Evolutionary conservation across 2,113 vertebrate genomes (phyloP).

Genomic region (Oncorhynchus keta): DNA sequence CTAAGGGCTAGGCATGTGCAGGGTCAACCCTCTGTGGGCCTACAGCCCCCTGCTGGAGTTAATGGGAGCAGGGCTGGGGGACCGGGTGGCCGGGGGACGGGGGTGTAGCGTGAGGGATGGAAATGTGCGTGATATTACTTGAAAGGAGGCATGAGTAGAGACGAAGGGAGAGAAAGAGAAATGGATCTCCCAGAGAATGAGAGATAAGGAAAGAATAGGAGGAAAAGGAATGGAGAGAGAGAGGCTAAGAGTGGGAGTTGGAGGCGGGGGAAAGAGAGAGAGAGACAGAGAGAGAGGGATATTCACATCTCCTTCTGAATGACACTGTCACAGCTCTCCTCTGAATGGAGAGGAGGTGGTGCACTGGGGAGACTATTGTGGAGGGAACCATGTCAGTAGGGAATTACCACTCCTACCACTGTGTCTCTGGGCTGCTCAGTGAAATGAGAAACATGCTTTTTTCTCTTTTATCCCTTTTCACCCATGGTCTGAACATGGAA

Average conservation of each 20-base stretch:
- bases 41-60: neutral
- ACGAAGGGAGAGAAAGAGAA: neutral
- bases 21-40: constrained; percentile 22
- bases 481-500: constrained; percentile 6
- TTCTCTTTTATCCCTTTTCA: constrained; percentile 11
- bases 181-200: neutral
- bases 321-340: neutral
- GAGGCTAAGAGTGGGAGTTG: neutral
- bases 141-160: neutral
- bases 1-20: neutral
- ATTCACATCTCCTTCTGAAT: neutral
- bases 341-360: neutral
- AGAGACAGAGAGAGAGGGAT: neutral
- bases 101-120: constrained; percentile 2
- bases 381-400: neutral
- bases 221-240: neutral
- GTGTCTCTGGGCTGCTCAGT: constrained; percentile 15
- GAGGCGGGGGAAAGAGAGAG: no score
- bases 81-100: neutral
- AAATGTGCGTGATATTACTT: neutral
- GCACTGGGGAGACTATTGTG: constrained; percentile 22
- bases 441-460: constrained; percentile 15
- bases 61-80: neutral
- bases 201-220: neutral
- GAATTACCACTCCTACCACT: constrained; percentile 1